Evolutionary conservation across 2,888 invertebrate species (phyloP), one percentile per base, ranked within the genome.

Genomic region (Calameuta filiformis): DNA sequence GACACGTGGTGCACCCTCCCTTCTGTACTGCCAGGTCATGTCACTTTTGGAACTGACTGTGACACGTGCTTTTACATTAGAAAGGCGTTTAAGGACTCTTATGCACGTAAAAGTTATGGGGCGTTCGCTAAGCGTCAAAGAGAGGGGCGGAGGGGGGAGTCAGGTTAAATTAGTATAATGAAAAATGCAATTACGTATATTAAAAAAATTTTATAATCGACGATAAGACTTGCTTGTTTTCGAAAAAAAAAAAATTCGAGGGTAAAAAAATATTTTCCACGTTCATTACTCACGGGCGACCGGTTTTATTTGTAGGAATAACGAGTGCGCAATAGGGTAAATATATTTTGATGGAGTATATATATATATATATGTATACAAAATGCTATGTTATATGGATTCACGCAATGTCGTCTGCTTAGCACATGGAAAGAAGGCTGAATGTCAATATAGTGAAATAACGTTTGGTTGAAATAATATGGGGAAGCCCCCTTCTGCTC

Each of bases 1-100:
- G 77, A 75, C 77, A 79, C 80, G 79, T 80, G 79, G 79, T 56
- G 76, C 75, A 78, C 81, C 78, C 81, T 78, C 81, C 76, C 76
- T 69, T 76, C 30, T 31, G 74, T 76, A 74, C 76, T 37, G 76
- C 75, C 76, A 71, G 73, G 78, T 78, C 76, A 33, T 73, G n/a
- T 69, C 56, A 73, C 76, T 33, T 35, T 74, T 74, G 56, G 56
- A 9, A 56, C 56, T 56, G 56, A 56, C 56, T 56, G 56, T 56
- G 56, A 56, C 56, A 56, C 56, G 56, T 56, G 56, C 56, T 56
- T 56, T 56, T 56, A 56, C 56, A 56, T 56, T 56, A 56, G 23
- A 56, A 56, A 56, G 56, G 23, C 56, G 56, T 56, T 56, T 56
- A 56, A 56, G 56, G 56, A 56, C 56, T 56, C 9, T 56, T 56